phyloP scores from a whole-genome alignment of 1,140 invertebrate species.

The Ceratosolen solmsi region DNA sequence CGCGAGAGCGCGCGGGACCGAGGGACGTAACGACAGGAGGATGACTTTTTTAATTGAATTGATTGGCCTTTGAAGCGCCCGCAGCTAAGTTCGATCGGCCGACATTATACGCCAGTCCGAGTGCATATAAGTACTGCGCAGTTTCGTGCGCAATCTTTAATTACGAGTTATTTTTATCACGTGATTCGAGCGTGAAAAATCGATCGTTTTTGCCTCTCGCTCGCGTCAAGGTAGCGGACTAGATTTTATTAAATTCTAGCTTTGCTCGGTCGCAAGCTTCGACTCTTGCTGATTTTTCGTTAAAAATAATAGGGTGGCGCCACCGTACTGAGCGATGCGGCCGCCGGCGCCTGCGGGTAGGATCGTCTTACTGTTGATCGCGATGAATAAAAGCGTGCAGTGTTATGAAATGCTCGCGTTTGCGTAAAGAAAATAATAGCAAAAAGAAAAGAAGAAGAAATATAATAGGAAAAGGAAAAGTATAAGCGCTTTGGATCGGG shows the following conservation, averaged over 20 bases:
- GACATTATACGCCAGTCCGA: neutral
- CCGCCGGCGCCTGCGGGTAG: neutral
- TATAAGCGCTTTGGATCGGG: too few relatives aligned
- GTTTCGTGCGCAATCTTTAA: slow-evolving; percentile 35
- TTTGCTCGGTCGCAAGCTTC: neutral
- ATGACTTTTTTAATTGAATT: neutral
- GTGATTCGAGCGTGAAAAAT: slow-evolving; percentile 28
- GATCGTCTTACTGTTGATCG: slow-evolving; percentile 43
- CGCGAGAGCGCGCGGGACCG: neutral
- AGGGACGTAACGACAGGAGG: neutral
- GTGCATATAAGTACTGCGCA: neutral
- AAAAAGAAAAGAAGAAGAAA: too few relatives aligned
- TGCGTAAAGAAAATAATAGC: neutral
- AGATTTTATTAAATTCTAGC: slow-evolving; percentile 19
- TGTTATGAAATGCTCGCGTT: neutral
- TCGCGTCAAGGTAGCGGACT: slow-evolving; percentile 12
- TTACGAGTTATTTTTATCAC: slow-evolving; percentile 47
- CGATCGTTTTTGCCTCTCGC: slow-evolving; percentile 9
- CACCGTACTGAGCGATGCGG: neutral
- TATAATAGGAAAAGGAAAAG: neutral
- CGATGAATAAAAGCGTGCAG: neutral
- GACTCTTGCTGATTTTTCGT: neutral
- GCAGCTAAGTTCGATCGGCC: neutral
- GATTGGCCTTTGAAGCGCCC: neutral
- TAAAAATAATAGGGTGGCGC: neutral